phyloP scores from a whole-genome alignment of 1,140 invertebrate genomes.

The Plectrocnemia conspersa region DNA sequence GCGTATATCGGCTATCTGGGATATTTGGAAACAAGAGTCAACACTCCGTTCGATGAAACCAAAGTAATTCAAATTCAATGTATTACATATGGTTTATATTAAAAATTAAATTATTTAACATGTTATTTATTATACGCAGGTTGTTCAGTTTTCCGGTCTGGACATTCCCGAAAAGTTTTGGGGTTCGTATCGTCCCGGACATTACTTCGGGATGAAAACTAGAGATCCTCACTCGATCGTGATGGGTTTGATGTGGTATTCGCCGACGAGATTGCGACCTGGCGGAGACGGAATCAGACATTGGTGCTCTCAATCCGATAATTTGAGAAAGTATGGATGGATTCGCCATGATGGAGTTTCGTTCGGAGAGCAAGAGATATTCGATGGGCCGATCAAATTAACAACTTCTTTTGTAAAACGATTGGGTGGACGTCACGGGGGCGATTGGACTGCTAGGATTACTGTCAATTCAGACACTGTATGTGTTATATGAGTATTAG shows the following conservation, averaged over 20 bases:
- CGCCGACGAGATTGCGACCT: slow-evolving; percentile 61
- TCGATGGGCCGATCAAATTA: slow-evolving; percentile 72
- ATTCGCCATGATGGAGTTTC: slow-evolving; percentile 83
- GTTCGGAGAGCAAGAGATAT: slow-evolving; percentile 89
- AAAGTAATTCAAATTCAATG: slow-evolving; percentile 54
- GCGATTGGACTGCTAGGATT: slow-evolving; percentile 90
- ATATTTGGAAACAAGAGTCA: slow-evolving; percentile 81
- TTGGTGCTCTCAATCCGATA: slow-evolving; percentile 90
- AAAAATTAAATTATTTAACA: not conserved
- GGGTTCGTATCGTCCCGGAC: slow-evolving; percentile 85
- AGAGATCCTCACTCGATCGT: slow-evolving; percentile 82
- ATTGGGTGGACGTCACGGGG: slow-evolving; percentile 71
- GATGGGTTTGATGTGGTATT: slow-evolving; percentile 96
- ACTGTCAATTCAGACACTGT: slow-evolving; percentile 56
- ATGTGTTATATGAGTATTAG: no score
- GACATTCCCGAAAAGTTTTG: slow-evolving; percentile 80
- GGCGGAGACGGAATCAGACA: slow-evolving; percentile 76
- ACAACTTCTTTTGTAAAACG: slow-evolving; percentile 88
- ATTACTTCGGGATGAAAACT: slow-evolving; percentile 88
- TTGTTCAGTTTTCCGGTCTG: slow-evolving; percentile 63
- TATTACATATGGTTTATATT: not conserved
- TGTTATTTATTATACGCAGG: slow-evolving; percentile 48
- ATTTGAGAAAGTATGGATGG: slow-evolving; percentile 80
- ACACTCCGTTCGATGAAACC: slow-evolving; percentile 74
- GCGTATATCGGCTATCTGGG: slow-evolving; percentile 73